Conservation (phyloP, 2,113 vertebrate species). For the Plotosus lineatus region DNA sequence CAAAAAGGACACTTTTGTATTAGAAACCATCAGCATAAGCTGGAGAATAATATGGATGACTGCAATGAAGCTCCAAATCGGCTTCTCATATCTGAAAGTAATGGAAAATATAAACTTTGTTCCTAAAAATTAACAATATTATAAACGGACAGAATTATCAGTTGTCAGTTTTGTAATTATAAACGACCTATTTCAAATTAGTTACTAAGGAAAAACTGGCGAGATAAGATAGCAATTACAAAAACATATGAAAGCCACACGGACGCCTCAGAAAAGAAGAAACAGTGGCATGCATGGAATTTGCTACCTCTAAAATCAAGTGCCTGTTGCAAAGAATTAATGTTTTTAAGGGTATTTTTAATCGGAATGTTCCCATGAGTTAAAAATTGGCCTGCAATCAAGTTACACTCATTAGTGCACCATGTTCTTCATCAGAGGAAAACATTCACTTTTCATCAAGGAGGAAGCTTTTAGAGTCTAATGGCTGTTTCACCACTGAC, state of each 20-base stretch:
- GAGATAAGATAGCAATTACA: slow-evolving; percentile 62
- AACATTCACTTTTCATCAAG: slow-evolving; percentile 41
- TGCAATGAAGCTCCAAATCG: background rate
- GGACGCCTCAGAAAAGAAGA: slow-evolving; percentile 23
- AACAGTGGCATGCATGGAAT: slow-evolving; percentile 31
- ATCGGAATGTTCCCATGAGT: slow-evolving; percentile 46
- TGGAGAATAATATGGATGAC: background rate
- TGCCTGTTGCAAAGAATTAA: slow-evolving; percentile 36
- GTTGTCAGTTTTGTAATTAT: slow-evolving; percentile 40
- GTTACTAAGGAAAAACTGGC: slow-evolving; percentile 65
- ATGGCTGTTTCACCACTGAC: slow-evolving; percentile 43
- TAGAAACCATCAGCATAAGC: background rate
- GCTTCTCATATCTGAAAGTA: background rate
- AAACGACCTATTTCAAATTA: slow-evolving; percentile 49
- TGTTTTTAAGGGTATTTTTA: slow-evolving; percentile 44
- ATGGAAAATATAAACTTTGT: background rate
- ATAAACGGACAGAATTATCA: slow-evolving; percentile 16
- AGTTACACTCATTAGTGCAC: slow-evolving; percentile 38
- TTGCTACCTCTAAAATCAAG: slow-evolving; percentile 29
- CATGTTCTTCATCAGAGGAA: slow-evolving; percentile 37
- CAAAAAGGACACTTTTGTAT: background rate
- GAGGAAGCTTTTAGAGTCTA: slow-evolving; percentile 49
- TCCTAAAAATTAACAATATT: background rate
- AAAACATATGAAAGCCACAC: slow-evolving; percentile 53
- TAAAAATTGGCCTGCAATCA: slow-evolving; percentile 42